Base-by-base conservation (phyloP, 2,113 vertebrate species). In the Perca fluviatilis region DNA sequence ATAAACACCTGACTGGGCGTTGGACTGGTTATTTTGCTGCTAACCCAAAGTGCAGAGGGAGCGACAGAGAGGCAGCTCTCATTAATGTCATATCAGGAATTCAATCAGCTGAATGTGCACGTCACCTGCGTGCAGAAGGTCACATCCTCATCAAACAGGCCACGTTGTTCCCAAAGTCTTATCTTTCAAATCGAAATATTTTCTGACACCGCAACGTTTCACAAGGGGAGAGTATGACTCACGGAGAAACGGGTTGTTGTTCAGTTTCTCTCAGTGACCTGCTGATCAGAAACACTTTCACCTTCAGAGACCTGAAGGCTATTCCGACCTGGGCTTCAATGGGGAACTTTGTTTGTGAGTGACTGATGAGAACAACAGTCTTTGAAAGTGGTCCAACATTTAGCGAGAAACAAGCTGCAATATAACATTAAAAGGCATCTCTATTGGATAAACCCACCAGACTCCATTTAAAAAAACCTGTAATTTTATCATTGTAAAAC, bases 51-150 rank as follows among this genome's bases (percentile, higher is more conserved):
- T 2, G 13, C 49, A 21, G 49, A 65, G 36, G 19, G 46, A 50
- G 23, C 11, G 5, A 3, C 51, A 25, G n/a, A 5, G 68, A 15
- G 5, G 33, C 36, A 13, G 61, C 10, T 27, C 49, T 64, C 21
- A 54, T 71, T 71, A 25, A 49, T 19, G 43, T 50, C 27, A 21
- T 21, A 69, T 68, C 76, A 5, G 2, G n/a, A 6, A 2, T 15
- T 21, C 12, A 15, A 33, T 77, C 64, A 50, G 40, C 63, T 58
- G 43, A 60, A 15, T 18, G 27, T 40, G 46, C 43, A 64, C 67
- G 9, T 56, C 58, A 79, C 49, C 33, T 47, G 27, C 53, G 54
- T 47, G 69, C 51, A 73, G 6, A 27, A 51, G 40, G 47, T 60
- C 76, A 21, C 10, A 27, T 61, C 65, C 54, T 51, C 36, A 19